These are phyloP conservation scores for Leucophenga montana DNA, from an alignment of 2,888 invertebrate genomes.

Conservation along the genomic window DNA sequence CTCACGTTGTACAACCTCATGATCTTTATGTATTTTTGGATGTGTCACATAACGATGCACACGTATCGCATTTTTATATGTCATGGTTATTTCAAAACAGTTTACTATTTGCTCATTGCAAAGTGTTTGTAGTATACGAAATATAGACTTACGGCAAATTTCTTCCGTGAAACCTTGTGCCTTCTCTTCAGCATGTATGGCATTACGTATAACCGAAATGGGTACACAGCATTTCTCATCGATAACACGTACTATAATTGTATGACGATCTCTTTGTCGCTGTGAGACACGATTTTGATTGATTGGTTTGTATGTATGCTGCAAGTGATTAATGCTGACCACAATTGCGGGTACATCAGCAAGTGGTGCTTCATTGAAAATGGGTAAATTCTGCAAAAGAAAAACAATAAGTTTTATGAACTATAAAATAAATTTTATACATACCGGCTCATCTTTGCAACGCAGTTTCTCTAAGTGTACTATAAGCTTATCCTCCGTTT, in stretches of 20 bases:
- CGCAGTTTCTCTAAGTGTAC: slow-evolving; percentile 49
- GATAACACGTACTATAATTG: slow-evolving; percentile 78
- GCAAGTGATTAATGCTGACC: slow-evolving; percentile 44
- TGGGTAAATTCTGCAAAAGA: slow-evolving; percentile 47
- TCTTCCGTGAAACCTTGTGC: slow-evolving; percentile 77
- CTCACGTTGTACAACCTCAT: slow-evolving; percentile 57
- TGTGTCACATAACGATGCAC: slow-evolving; percentile 65
- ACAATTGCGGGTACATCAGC: slow-evolving; percentile 58
- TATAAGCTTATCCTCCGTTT: slow-evolving; percentile 44
- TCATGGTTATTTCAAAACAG: slow-evolving; percentile 62
- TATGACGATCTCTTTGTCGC: slow-evolving; percentile 75
- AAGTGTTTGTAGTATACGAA: slow-evolving; percentile 77
- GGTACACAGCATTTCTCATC: slow-evolving; percentile 77
- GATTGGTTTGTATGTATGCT: slow-evolving; percentile 33
- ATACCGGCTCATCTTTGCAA: slow-evolving; percentile 64
- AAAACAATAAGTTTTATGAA: slow-evolving; percentile 6
- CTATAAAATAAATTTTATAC: background rate
- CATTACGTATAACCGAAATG: slow-evolving; percentile 74
- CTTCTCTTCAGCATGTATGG: slow-evolving; percentile 76
- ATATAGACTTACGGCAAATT: slow-evolving; percentile 76
- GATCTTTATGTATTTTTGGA: slow-evolving; percentile 63
- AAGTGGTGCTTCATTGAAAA: slow-evolving; percentile 24
- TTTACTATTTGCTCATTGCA: slow-evolving; percentile 65
- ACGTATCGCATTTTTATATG: slow-evolving; percentile 55
- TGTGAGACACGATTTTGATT: slow-evolving; percentile 40